Conservation (phyloP, 2,797 vertebrate genomes). For the Intellagama lesueurii region DNA sequence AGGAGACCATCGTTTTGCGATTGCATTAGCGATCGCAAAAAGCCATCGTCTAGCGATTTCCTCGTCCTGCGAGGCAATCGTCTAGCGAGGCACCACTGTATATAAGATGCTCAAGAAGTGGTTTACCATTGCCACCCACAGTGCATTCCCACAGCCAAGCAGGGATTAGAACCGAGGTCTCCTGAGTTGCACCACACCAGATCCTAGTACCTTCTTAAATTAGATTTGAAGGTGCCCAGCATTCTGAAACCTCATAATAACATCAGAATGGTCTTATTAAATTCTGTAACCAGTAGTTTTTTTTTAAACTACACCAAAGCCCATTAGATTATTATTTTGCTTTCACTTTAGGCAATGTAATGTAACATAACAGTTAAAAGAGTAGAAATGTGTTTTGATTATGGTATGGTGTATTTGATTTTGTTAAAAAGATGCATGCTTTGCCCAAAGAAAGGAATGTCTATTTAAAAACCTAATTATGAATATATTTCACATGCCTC, state of each 20-base stretch:
- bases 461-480: slow-evolving; percentile 33
- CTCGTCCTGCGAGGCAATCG: too few species aligned
- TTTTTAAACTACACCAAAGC: neutral
- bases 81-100: too few species aligned
- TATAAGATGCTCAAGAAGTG: too few species aligned
- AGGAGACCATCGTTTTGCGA: too few species aligned
- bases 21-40: too few species aligned
- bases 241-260: neutral
- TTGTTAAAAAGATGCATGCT: slow-evolving; percentile 14
- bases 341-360: slow-evolving; percentile 16
- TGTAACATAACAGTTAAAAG: slow-evolving; percentile 18
- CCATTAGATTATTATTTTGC: neutral
- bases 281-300: neutral
- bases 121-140: too few species aligned
- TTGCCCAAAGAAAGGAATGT: slow-evolving; percentile 23
- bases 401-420: slow-evolving; percentile 32
- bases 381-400: slow-evolving; percentile 16
- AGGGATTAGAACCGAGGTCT: too few species aligned
- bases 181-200: too few species aligned
- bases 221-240: neutral
- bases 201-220: neutral
- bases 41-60: too few species aligned
- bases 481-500: slow-evolving; percentile 20
- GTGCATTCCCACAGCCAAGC: too few species aligned
- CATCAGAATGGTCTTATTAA: neutral